Base-by-base conservation (phyloP, 2,888 invertebrate genomes). In the Ctenicera cuprea region DNA sequence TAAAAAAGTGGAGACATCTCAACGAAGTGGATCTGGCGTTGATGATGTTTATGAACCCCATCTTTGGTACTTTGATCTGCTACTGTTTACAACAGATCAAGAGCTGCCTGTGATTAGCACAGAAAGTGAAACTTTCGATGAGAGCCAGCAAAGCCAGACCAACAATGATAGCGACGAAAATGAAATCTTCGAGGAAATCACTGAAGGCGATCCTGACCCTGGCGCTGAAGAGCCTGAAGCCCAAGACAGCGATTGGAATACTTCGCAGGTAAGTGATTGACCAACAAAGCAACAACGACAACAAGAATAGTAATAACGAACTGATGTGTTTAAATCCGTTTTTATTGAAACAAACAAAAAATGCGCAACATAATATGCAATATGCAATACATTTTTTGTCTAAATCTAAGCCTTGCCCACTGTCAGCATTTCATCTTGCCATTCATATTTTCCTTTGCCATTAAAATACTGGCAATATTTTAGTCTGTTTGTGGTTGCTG, bases 61-160 rank as follows among this genome's bases (percentile, higher is more conserved):
- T 9, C 41, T 74, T 26, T 77, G 77, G 77, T 78, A 77, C 65
- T 79, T 61, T 48, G 76, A 74, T 30, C 30, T 64, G 50, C 70
- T 79, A 54, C 52, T 75, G 61, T 79, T 78, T 67, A 72, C 74
- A 38, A 76, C 52, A 59, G 75, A 78, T 64, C 74, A 78, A 59
- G 76, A 78, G 67, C 20, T 72, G 54, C 68, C 67, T n/a, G n/a
- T n/a, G n/a, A n/a, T n/a, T n/a, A n/a, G n/a, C n/a, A n/a, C n/a
- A n/a, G n/a, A n/a, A n/a, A n/a, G n/a, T n/a, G n/a, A n/a, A n/a
- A n/a, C n/a, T n/a, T n/a, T n/a, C n/a, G n/a, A n/a, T n/a, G n/a
- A n/a, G n/a, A n/a, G n/a, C n/a, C n/a, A n/a, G n/a, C n/a, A n/a
- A n/a, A n/a, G n/a, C n/a, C n/a, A n/a, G 52, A 57, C 22, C 16